Conservation (phyloP, 1,140 invertebrate species). For the Drosophila melanogaster region Release_6_plus_ISO1_MT NC_004354.4:23019501-23020000, state of each 20-base stretch:
- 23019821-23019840: conserved; percentile 17
- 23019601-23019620: not conserved
- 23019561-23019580: no score
- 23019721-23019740: conserved; percentile 73
- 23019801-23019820: conserved; percentile 19
- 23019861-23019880: conserved; percentile 20
- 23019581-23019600: no score
- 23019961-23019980: conserved; percentile 54
- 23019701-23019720: conserved; percentile 57
- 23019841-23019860: conserved; percentile 37
- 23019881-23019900: conserved; percentile 9
- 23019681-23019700: conserved; percentile 33
- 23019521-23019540: no score
- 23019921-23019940: conserved; percentile 44
- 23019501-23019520: no score
- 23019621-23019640: not conserved
- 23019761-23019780: conserved; percentile 34
- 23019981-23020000: conserved; percentile 1
- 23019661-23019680: not conserved
- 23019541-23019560: no score
- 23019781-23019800: conserved; percentile 15
- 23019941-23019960: conserved; percentile 63
- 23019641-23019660: not conserved
- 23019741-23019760: conserved; percentile 78
- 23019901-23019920: conserved; percentile 28